Conservation (phyloP, 2,888 invertebrate species). For the Odontocerum albicorne region DNA sequence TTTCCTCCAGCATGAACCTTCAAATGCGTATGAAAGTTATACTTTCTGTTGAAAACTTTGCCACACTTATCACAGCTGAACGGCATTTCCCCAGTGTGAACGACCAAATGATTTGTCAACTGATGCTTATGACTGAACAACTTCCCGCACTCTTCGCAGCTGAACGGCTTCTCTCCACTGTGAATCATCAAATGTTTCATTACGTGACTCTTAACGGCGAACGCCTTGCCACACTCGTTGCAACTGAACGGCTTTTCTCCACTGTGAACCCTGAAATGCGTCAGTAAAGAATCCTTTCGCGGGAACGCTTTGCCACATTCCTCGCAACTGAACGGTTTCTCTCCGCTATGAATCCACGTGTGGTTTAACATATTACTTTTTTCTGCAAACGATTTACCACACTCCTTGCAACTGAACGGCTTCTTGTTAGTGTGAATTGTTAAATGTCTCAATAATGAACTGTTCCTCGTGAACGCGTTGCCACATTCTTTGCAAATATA, state of each 20-base stretch:
- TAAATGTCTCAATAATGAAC: too few relatives aligned
- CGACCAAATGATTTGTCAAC: conserved; percentile 66
- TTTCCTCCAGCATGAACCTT: too few relatives aligned
- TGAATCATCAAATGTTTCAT: conserved; percentile 59
- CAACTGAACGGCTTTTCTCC: too few relatives aligned
- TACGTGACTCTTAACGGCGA: conserved; percentile 61
- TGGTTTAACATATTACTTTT: conserved; percentile 68
- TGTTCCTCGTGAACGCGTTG: too few relatives aligned
- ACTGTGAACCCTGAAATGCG: too few relatives aligned
- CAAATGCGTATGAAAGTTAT: too few relatives aligned
- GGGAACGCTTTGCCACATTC: conserved; percentile 69
- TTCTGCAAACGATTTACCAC: conserved; percentile 72
- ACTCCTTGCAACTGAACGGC: conserved; percentile 71
- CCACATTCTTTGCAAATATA: too few relatives aligned
- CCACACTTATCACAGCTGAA: conserved; percentile 69
- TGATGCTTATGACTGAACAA: conserved; percentile 70
- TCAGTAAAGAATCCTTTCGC: too few relatives aligned
- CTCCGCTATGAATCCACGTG: conserved; percentile 66
- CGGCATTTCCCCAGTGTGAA: conserved; percentile 68
- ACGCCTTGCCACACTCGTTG: conserved; percentile 38
- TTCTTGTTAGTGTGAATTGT: conserved; percentile 71
- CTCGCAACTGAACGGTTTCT: conserved; percentile 65
- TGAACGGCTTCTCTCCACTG: conserved; percentile 59
- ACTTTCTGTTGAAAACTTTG: conserved; percentile 66
- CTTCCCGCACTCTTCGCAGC: conserved; percentile 67